Conservation (phyloP, 2,797 vertebrate genomes). For the Sebastes iracundus region DNA sequence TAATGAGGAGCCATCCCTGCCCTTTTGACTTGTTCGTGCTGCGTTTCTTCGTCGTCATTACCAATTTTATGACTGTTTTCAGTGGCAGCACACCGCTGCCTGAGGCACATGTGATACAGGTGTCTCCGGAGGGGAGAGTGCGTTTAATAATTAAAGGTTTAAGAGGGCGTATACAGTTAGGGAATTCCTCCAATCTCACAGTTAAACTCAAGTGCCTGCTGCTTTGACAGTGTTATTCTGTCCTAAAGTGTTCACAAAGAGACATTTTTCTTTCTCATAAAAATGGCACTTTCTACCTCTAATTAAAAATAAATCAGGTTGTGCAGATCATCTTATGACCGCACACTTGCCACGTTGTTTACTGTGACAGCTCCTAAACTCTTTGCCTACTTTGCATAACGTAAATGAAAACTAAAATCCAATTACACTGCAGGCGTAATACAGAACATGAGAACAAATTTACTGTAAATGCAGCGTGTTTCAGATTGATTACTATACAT, state of each 20-base stretch:
- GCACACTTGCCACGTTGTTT: background rate
- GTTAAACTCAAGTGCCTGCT: slow-evolving; percentile 9
- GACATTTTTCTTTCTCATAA: background rate
- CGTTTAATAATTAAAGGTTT: slow-evolving; percentile 58
- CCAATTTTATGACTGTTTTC: slow-evolving; percentile 48
- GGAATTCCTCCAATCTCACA: slow-evolving; percentile 22
- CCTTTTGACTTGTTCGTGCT: slow-evolving; percentile 58
- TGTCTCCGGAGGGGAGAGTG: slow-evolving; percentile 23
- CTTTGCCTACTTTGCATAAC: background rate
- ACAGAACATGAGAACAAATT: background rate
- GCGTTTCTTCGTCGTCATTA: slow-evolving; percentile 43
- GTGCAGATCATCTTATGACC: slow-evolving; percentile 15
- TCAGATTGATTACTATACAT: background rate
- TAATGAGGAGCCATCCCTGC: slow-evolving; percentile 68
- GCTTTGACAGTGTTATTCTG: slow-evolving; percentile 7
- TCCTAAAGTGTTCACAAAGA: background rate
- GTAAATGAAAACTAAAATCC: slow-evolving; percentile 17
- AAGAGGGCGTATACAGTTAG: background rate
- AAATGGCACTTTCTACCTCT: background rate
- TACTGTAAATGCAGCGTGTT: background rate
- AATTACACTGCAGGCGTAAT: background rate
- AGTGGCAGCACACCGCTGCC: slow-evolving; percentile 14
- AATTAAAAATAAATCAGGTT: slow-evolving; percentile 28
- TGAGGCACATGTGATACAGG: slow-evolving; percentile 32
- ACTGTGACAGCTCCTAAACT: background rate